Evolutionary conservation across 2,113 vertebrate genomes (phyloP).

Genomic region (Leucopternis melanops): DNA sequence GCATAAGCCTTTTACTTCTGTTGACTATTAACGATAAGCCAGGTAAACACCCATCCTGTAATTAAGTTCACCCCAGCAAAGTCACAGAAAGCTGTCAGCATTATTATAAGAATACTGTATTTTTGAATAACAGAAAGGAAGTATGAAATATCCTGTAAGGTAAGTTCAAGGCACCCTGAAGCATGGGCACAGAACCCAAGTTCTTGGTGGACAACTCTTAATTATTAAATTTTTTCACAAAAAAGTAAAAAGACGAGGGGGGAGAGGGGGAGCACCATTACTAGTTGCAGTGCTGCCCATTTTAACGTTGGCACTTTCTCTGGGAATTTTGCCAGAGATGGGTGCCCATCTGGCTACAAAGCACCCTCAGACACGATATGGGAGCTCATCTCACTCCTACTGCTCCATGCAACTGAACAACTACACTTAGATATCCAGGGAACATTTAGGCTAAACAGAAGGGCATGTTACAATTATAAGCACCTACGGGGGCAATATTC

Average conservation of each 20-base stretch:
- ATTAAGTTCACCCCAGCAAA: neutral
- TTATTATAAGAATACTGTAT: neutral
- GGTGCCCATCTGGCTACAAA: neutral
- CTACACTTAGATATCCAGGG: neutral
- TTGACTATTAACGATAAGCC: neutral
- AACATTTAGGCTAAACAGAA: neutral
- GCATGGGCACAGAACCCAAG: neutral
- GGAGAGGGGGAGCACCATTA: neutral
- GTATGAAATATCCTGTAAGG: neutral
- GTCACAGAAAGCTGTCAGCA: neutral
- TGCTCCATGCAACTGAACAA: neutral
- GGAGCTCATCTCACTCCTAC: neutral
- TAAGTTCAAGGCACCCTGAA: neutral
- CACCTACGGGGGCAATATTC: rapidly evolving
- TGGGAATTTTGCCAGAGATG: neutral
- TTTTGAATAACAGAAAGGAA: neutral
- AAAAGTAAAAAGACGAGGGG: neutral
- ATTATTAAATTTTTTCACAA: neutral
- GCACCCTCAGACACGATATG: neutral
- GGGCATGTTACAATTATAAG: neutral
- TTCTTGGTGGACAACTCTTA: neutral
- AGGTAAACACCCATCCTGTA: neutral
- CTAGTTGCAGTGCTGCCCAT: neutral
- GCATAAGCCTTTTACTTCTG: neutral
- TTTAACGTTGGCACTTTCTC: neutral